These are phyloP conservation scores for Micropterix aruncella DNA, from an alignment of 2,888 invertebrate genomes.

Conservation along the genomic window DNA sequence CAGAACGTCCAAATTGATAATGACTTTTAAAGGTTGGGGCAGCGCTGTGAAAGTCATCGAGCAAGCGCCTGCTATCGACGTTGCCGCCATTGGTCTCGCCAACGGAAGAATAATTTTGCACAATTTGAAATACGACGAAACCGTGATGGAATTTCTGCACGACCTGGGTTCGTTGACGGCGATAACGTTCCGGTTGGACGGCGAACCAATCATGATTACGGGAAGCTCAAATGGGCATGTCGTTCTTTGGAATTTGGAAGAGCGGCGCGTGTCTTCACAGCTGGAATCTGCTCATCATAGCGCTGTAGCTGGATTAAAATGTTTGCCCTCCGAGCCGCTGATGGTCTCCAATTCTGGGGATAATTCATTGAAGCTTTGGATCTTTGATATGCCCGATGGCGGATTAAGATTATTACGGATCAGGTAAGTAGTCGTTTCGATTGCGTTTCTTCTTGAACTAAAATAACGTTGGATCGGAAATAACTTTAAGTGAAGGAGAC, in stretches of 20 bases:
- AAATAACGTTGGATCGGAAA: too few species aligned
- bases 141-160: slow-evolving; percentile 72
- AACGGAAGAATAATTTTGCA: slow-evolving; percentile 75
- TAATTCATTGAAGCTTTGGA: slow-evolving; percentile 83
- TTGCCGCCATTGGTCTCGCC: slow-evolving; percentile 74
- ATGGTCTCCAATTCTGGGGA: slow-evolving; percentile 87
- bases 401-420: slow-evolving; percentile 66
- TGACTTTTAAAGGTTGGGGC: slow-evolving; percentile 64
- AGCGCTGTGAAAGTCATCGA: slow-evolving; percentile 58
- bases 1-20: slow-evolving; percentile 57
- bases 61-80: slow-evolving; percentile 86
- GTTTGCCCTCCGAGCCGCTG: slow-evolving; percentile 78
- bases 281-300: slow-evolving; percentile 64
- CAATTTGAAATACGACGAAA: slow-evolving; percentile 75
- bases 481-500: too few species aligned
- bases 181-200: slow-evolving; percentile 79
- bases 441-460: too few species aligned
- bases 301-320: slow-evolving; percentile 66
- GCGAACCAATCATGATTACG: slow-evolving; percentile 72
- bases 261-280: slow-evolving; percentile 65
- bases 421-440: too few species aligned
- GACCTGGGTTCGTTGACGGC: slow-evolving; percentile 83
- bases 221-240: slow-evolving; percentile 74
- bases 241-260: slow-evolving; percentile 88
- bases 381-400: slow-evolving; percentile 87